Evolutionary conservation across 2,113 vertebrate species (phyloP), one percentile per base, ranked within the genome.

Genomic region (Actenoides lindsayi): DNA sequence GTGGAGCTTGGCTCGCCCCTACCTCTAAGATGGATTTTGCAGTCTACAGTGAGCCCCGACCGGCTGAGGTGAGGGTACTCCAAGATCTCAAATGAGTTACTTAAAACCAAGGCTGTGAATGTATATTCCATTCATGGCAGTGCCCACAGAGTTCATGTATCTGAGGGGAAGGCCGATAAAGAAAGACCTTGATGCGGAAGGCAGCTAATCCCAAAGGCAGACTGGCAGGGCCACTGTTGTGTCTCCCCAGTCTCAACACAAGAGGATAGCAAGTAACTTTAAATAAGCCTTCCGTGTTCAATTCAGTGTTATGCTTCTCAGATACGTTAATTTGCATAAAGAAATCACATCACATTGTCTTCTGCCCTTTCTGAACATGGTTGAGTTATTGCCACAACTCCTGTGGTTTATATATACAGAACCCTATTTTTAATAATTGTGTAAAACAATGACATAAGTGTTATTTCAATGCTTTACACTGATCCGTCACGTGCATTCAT

Each of bases 371-470:
- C 54, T 94, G 73, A 56, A 90, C 31, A 25, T 76, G 78, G 51
- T 46, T 95, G 90, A 87, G 88, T 84, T 93, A 95, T 46, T 83
- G 70, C n/a, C 76, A 83, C 50, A 91, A 41, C 82, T 80, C 39
- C 41, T 19, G 53, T 86, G 79, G 96, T 95, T 96, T 85, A 76
- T 84, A 76, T 84, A 93, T 31, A 59, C 60, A 80, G 48, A 81
- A 78, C 60, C n/a, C 69, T 71, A 23, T 28, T 85, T 89, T 93
- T 86, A 96, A 93, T 75, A 97, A 74, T 56, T 71, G 64, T 42
- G 91, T 87, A 94, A 89, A 95, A 94, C 91, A 96, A 89, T 77
- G 46, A 89, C 50, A 62, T 74, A 39, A 83, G 75, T 70, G 33
- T 64, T 94, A 87, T 67, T 94, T 95, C 85, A 92, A 71, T 83